phyloP scores from a whole-genome alignment of 2,888 invertebrate genomes.

The Pasiphila rectangulata region DNA sequence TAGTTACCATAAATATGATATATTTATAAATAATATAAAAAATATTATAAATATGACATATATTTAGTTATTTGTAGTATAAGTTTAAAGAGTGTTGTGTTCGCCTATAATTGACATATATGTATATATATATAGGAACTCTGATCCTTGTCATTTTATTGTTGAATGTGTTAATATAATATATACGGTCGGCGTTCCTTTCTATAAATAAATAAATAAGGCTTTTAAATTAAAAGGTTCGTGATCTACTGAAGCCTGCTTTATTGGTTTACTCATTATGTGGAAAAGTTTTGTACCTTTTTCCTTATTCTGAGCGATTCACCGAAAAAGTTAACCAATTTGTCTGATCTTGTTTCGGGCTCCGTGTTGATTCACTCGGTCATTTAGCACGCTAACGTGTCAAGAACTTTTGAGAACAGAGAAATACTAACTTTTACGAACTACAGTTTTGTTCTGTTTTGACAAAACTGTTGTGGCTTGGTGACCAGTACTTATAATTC shows the following conservation, averaged over 20 bases:
- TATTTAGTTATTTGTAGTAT: no score
- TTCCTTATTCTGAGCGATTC: slow-evolving; percentile 10
- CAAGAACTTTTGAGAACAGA: background rate
- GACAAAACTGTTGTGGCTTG: background rate
- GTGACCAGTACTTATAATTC: background rate
- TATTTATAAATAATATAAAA: background rate
- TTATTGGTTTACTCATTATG: slow-evolving; percentile 2
- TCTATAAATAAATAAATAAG: no score
- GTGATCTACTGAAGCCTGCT: background rate
- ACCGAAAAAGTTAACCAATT: slow-evolving; percentile 2
- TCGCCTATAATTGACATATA: no score
- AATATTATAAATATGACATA: background rate
- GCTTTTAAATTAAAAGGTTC: no score
- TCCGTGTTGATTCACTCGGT: background rate
- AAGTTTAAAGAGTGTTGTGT: no score
- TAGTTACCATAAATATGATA: no score
- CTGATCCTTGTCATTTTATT: no score
- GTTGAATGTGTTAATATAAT: no score
- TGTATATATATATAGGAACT: no score
- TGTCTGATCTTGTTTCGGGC: background rate
- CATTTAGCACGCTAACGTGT: background rate
- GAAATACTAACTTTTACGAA: no score
- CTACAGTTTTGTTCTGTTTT: background rate
- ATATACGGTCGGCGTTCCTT: no score
- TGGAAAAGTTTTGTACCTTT: slow-evolving; percentile 1